Conservation (phyloP, 2,113 vertebrate genomes). For the Scartelaos histophorus region DNA sequence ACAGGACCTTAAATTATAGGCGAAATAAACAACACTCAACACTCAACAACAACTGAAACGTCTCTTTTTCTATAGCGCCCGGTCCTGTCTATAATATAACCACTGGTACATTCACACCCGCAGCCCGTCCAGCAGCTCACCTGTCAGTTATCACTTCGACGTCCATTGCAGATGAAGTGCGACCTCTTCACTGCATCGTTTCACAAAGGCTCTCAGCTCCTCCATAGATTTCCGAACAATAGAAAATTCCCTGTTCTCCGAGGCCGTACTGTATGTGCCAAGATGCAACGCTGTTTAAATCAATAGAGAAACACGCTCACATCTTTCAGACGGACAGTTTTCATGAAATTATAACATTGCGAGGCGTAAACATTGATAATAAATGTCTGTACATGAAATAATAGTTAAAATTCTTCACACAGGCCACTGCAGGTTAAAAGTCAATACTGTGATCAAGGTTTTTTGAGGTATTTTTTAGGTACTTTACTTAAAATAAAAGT, state of each 20-base stretch:
- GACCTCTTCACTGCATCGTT: not conserved
- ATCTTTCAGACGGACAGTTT: not conserved
- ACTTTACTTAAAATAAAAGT: no score
- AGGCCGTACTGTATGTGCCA: not conserved
- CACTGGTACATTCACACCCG: not conserved
- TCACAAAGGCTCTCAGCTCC: not conserved
- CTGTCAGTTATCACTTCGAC: not conserved
- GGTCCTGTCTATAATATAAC: not conserved
- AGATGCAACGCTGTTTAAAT: not conserved
- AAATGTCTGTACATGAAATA: not conserved
- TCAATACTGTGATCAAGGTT: no score
- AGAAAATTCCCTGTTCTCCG: not conserved
- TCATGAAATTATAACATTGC: not conserved
- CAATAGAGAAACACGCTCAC: not conserved
- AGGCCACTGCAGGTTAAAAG: no score
- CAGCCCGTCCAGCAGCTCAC: not conserved
- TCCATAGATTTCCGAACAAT: not conserved
- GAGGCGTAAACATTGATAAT: not conserved
- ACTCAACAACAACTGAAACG: no score
- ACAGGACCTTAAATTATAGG: no score
- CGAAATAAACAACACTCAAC: no score
- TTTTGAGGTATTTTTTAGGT: no score
- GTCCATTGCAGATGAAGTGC: not conserved
- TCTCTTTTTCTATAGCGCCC: no score
- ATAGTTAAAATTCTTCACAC: no score